Evolutionary conservation across 2,113 vertebrate species (phyloP).

Genomic region (Esox niger): DNA sequence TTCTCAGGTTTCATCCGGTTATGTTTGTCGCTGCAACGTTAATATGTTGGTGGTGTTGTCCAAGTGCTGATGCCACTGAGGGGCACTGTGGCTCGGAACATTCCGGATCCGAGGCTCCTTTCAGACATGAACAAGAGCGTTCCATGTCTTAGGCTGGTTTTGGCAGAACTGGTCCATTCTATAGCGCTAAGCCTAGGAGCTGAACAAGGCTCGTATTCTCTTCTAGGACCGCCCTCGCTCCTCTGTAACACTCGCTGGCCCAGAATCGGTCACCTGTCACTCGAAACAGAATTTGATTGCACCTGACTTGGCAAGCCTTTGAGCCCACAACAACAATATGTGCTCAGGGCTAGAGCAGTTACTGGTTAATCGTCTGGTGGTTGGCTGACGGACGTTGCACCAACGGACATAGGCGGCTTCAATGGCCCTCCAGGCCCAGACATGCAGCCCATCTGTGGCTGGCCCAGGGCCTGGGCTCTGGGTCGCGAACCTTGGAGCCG

Average conservation of each 20-base stretch:
- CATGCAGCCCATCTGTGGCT: background rate
- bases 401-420: too few species aligned
- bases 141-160: slow-evolving; percentile 59
- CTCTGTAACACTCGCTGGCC: background rate
- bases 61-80: background rate
- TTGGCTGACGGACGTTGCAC: slow-evolving; percentile 4
- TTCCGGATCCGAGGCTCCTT: slow-evolving; percentile 16
- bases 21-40: background rate
- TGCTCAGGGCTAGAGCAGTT: too few species aligned
- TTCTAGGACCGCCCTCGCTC: slow-evolving; percentile 4
- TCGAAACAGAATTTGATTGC: slow-evolving; percentile 2
- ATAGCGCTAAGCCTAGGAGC: slow-evolving; percentile 28
- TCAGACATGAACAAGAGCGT: slow-evolving; percentile 8
- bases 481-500: background rate
- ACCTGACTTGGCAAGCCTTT: slow-evolving; percentile 15
- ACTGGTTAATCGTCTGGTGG: background rate
- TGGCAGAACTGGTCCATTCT: slow-evolving; percentile 38
- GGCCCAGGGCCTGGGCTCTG: background rate
- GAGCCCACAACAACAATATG: too few species aligned
- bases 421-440: background rate
- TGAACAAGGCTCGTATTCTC: slow-evolving; percentile 50
- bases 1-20: background rate
- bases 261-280: background rate
- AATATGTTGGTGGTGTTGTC: slow-evolving; percentile 1
- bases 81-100: background rate